Percentiles rank a stretch among this genome's conserved stretches.
Evolutionary conservation across 1,140 invertebrate genomes (phyloP).

Genomic region (Antheraea mylitta): DNA sequence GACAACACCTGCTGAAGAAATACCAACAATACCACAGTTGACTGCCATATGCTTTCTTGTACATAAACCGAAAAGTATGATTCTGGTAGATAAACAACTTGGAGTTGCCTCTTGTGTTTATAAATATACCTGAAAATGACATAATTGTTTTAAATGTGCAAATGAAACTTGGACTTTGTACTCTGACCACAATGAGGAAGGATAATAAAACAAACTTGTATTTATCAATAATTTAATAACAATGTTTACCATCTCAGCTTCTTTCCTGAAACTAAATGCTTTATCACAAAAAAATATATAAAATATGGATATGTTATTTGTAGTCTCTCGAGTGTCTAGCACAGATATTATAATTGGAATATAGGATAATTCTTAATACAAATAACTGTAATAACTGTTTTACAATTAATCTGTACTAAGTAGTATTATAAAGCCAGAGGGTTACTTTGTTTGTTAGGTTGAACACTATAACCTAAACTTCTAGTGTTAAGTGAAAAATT

Average conservation of each 20-base stretch:
- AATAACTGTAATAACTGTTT: too few species aligned
- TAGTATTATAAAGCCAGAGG: too few species aligned
- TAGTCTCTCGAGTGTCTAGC: too few species aligned
- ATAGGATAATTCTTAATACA: too few species aligned
- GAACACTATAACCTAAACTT: too few species aligned
- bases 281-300: background rate
- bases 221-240: slow-evolving; percentile 25
- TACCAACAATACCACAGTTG: slow-evolving; percentile 75
- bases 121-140: slow-evolving; percentile 69
- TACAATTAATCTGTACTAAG: too few species aligned
- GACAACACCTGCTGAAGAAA: slow-evolving; percentile 71
- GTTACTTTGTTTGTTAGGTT: too few species aligned
- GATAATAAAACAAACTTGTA: slow-evolving; percentile 29
- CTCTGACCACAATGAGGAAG: slow-evolving; percentile 23
- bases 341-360: too few species aligned
- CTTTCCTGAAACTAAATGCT: background rate
- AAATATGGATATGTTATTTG: too few species aligned
- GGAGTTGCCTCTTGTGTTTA: slow-evolving; percentile 72
- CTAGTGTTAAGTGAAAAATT: too few species aligned
- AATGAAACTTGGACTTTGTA: background rate
- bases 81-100: slow-evolving; percentile 74
- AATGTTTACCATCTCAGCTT: background rate
- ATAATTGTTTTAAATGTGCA: slow-evolving; percentile 27
- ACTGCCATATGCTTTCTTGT: slow-evolving; percentile 72
- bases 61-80: slow-evolving; percentile 75